phyloP scores from a whole-genome alignment of 2,888 invertebrate genomes.

The Ectobius pallidus region DNA sequence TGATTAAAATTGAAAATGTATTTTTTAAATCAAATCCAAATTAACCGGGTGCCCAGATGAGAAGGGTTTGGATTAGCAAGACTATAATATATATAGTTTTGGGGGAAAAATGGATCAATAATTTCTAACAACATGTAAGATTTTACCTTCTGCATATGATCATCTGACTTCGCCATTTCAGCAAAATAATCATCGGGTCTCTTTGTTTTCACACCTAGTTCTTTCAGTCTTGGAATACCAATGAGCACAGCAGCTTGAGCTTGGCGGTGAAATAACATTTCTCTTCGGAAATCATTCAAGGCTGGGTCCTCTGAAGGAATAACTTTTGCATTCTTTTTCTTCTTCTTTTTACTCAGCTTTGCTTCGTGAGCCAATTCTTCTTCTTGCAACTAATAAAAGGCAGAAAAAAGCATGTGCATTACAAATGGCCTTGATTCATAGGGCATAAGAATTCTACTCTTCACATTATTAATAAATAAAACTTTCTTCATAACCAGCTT shows the following conservation, averaged over 20 bases:
- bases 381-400: constrained; percentile 65
- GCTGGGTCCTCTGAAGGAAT: constrained; percentile 74
- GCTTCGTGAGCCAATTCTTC: constrained; percentile 73
- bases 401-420: neutral
- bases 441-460: too few relatives aligned
- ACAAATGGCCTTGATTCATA: neutral
- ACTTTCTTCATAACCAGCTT: too few relatives aligned
- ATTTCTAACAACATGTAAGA: too few relatives aligned
- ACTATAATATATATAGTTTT: too few relatives aligned
- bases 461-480: too few relatives aligned
- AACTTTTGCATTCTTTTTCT: constrained; percentile 52
- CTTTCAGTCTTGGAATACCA: constrained; percentile 78
- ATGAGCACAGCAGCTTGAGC: constrained; percentile 86
- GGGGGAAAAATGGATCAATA: too few relatives aligned
- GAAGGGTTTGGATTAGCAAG: too few relatives aligned
- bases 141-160: constrained; percentile 90
- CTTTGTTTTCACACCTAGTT: constrained; percentile 75
- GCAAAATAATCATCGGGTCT: constrained; percentile 97
- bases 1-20: too few relatives aligned
- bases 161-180: constrained; percentile 97
- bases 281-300: constrained; percentile 89
- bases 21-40: too few relatives aligned
- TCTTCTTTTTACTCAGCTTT: constrained; percentile 60
- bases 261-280: constrained; percentile 85
- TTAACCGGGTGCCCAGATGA: too few relatives aligned